Evolutionary conservation across 2,888 invertebrate genomes (phyloP).

Genomic region (Oscheius sp.): DNA sequence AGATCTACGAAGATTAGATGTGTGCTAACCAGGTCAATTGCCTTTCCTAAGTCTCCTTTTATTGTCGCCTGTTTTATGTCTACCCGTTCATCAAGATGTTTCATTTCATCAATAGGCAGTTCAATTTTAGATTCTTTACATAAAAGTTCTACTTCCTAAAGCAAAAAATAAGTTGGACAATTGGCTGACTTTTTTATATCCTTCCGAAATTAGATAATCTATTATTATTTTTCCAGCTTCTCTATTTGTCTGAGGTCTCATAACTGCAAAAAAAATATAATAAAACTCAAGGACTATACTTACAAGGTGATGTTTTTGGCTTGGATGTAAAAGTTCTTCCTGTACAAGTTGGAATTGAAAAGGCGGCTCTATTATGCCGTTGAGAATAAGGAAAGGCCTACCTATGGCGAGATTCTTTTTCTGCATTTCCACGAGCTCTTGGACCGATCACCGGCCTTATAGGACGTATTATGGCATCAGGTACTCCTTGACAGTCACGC

Average conservation of each 20-base stretch:
- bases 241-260: not conserved
- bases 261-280: too few relatives aligned
- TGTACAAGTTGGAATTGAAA: not conserved
- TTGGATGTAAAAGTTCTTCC: too few relatives aligned
- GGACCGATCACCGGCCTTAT: constrained; percentile 3
- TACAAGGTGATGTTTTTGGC: too few relatives aligned
- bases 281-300: too few relatives aligned
- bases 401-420: too few relatives aligned
- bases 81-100: constrained; percentile 13
- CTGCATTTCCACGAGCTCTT: not conserved
- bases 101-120: not conserved
- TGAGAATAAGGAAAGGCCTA: too few relatives aligned
- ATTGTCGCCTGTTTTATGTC: constrained; percentile 12
- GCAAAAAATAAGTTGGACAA: not conserved
- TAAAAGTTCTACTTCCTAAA: constrained; percentile 11
- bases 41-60: not conserved
- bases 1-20: too few relatives aligned
- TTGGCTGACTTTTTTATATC: constrained; percentile 11
- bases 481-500: not conserved
- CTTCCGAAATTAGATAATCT: constrained; percentile 30
- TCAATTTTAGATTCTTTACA: constrained; percentile 12
- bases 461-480: not conserved
- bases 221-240: constrained; percentile 17
- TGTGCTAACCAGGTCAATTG: constrained; percentile 14
- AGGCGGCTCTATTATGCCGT: too few relatives aligned